Base-by-base conservation (phyloP, 37 sponge, comb jelly and placozoan genomes). In the Halichondria panicea region DNA sequence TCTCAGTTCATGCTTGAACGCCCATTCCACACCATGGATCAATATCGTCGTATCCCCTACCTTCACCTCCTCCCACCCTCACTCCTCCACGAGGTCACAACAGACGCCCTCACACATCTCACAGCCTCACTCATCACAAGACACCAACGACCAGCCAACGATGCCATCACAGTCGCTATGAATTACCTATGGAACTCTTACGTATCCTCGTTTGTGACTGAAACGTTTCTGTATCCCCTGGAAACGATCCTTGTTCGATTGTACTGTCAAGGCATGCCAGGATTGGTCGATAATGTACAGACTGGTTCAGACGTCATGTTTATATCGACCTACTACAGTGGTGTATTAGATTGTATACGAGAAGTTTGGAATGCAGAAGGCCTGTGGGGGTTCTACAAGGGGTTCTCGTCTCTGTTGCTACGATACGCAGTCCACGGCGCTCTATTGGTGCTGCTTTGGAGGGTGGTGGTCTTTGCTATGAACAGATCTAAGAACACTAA, bases 241-340 rank as follows among this genome's bases (percentile, higher is more conserved):
- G 71, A 79, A 46, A 91, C 92, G 0, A 76, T 79, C 0, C 38
- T 88, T 34, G 72, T 84, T 3, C 81, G 86, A 31, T 45, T 88
- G n/a, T 74, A 84, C 72, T 65, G 82, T 31, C 92, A 85, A 63
- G 90, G 90, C 0, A 79, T 88, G 55, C 96, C 96, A 41, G 79
- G 86, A 27, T 57, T 88, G 34, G 82, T 89, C 56, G 89, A 95
- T 41, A 89, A 91, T 44, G 72, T 91, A 13, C 79, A 91, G 32
- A 81, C 58, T 0, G 89, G 90, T 31, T 21, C 43, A 4, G 78
- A 74, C 13, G 58, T 75, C 6, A 59, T 55, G 1, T 85, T 71
- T 37, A 71, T 88, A 2, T 78, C 75, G 3, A 70, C 82, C 0
- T 84, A 50, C 67, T 82, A 83, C 64, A 43, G 62, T 27, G 87